Conservation (phyloP, 1,140 invertebrate species). For the Gonioctena quinquepunctata region DNA sequence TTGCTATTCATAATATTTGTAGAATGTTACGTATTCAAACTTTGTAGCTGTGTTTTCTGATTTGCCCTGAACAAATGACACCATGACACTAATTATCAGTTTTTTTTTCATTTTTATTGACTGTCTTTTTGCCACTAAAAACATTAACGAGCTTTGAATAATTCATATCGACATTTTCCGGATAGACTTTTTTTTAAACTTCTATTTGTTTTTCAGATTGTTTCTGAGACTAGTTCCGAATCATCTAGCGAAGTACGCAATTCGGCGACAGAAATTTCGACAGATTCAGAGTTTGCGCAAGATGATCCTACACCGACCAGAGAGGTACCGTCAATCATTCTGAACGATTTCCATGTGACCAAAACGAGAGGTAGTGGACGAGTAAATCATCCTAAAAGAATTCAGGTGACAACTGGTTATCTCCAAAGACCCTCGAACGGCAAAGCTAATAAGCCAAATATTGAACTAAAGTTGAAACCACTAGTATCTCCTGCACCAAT, state of each 20-base stretch:
- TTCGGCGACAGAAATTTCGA: conserved; percentile 88
- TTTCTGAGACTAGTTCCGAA: conserved; percentile 69
- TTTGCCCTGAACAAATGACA: no score
- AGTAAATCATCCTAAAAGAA: conserved; percentile 59
- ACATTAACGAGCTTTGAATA: conserved; percentile 4
- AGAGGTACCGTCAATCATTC: conserved; percentile 67
- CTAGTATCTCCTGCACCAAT: conserved; percentile 55
- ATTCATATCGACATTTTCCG: no score
- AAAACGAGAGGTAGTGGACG: conserved; percentile 57
- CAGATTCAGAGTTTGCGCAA: conserved; percentile 87
- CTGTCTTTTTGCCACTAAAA: neutral
- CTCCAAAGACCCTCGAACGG: conserved; percentile 42
- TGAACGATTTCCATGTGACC: conserved; percentile 63
- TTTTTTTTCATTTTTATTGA: neutral
- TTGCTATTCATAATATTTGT: no score
- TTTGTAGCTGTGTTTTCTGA: no score
- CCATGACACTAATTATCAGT: neutral
- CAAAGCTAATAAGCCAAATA: conserved; percentile 40
- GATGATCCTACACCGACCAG: conserved; percentile 73
- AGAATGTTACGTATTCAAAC: no score
- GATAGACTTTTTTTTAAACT: neutral
- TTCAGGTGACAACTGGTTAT: conserved; percentile 61
- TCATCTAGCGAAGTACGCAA: conserved; percentile 73
- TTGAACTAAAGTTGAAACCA: conserved; percentile 60
- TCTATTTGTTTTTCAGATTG: conserved; percentile 61